Evolutionary conservation across 2,113 vertebrate genomes (phyloP), one percentile per base, ranked within the genome.

Genomic region (Brachyhypopomus gauderio): DNA sequence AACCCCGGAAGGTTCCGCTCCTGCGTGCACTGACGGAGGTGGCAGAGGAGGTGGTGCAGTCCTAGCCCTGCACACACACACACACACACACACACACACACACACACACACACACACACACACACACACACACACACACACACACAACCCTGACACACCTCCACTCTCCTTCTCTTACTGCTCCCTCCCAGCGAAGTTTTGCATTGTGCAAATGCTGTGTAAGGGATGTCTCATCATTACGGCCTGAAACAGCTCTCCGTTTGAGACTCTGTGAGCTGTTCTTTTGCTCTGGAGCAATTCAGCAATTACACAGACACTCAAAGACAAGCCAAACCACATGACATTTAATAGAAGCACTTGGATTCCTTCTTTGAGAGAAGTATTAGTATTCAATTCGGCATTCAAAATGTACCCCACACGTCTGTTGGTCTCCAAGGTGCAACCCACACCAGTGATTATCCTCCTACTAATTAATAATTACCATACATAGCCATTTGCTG

Each of bases 401-500:
- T 69, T 58, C 34, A 58, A 69, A 48, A 81, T 60, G 38, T 75
- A 81, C 52, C 22, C 2, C 70, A 22, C 62, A 22, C 38, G 3
- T 72, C 67, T 38, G 11, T 36, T 41, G 4, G 74, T 80, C 84
- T 83, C 84, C 4, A 66, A 64, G 77, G 69, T 83, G 81, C 78
- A 77, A 73, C 36, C 30, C 67, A 77, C 62, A 83, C 73, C 55
- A 45, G 62, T 80, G 78, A 85, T 85, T 85, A 85, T 77, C 55
- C 4, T 73, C 34, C 7, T 9, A 45, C 74, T 83, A 85, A 85
- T 85, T 83, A 85, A 62, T 85, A 80, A 83, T 80, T 70, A 80
- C 77, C 30, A 77, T 75, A 63, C 79, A 71, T 74, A 83, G 36
- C 25, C 74, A 69, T 23, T 20, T 73, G 74, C 77, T 23, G 17